Conservation (phyloP, 2,797 vertebrate genomes). For the Oreonectes daqikongensis region DNA sequence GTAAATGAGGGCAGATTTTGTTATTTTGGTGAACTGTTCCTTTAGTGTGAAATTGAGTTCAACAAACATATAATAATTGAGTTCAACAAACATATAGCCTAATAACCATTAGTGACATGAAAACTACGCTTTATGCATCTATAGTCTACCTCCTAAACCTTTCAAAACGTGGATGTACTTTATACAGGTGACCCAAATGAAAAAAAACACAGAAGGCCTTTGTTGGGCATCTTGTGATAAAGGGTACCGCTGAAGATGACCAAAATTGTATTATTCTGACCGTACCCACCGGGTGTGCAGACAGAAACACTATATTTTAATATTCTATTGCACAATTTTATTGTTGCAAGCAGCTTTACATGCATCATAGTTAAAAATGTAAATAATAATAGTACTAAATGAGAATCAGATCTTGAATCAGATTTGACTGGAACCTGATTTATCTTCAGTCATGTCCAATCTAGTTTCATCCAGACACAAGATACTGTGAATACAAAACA, state of each 20-base stretch:
- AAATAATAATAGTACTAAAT: too few relatives aligned
- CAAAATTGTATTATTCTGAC: not conserved
- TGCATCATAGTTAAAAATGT: too few relatives aligned
- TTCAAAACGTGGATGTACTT: not conserved
- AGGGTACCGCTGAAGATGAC: not conserved
- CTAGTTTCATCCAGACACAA: not conserved
- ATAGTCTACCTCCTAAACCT: too few relatives aligned
- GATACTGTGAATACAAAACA: constrained; percentile 12
- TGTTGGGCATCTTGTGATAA: not conserved
- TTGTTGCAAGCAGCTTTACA: too few relatives aligned
- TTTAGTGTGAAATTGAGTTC: too few relatives aligned
- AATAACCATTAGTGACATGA: too few relatives aligned
- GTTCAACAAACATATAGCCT: too few relatives aligned
- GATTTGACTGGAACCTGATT: not conserved
- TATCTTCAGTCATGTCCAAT: not conserved
- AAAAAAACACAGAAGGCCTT: not conserved
- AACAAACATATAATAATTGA: too few relatives aligned
- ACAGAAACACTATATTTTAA: constrained; percentile 1
- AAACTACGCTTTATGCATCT: too few relatives aligned
- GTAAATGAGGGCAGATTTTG: too few relatives aligned
- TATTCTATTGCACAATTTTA: too few relatives aligned
- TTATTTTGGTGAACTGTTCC: too few relatives aligned
- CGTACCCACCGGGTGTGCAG: not conserved
- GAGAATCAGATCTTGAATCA: not conserved
- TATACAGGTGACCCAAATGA: not conserved